Base-by-base conservation (phyloP, 1,140 invertebrate species). In the Dufourea novaeangliae region DNA sequence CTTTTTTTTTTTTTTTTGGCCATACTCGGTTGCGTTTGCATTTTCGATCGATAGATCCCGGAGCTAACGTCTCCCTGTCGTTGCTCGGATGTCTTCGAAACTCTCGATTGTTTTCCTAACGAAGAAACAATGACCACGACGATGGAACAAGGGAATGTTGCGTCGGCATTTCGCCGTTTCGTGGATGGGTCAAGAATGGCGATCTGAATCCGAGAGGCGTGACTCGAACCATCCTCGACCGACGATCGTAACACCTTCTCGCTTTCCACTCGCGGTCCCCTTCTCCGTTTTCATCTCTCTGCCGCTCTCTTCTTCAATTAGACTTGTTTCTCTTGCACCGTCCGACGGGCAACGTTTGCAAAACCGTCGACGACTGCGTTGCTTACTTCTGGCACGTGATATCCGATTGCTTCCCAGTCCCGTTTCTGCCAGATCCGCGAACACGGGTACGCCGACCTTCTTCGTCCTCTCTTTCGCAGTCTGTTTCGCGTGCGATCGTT, bases 351-450 rank as follows among this genome's bases (percentile, higher is more conserved):
- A 68, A 37, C 67, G 68, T 75, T 81, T 69, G 68, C 74, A 64
- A 80, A 70, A 85, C 39, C 70, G 59, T 20, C 83, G 81, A 82
- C 79, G 67, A 66, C 64, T 81, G 14, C 77, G 79, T 85, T 79
- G 79, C 82, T 85, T 82, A 76, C 82, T 69, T 76, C 82, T 84
- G n/a, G n/a, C n/a, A 81, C 62, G 17, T 62, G 66, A 85, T 85
- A 85, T 85, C 84, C 84, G 44, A 85, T 85, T 82, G 84, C 84
- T 84, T 85, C 79, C 71, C 84, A 85, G 84, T 79, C 66, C 11
- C 66, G 56, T 84, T 85, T 85, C 75, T 85, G 84, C 75, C 82
- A 79, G 79, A 82, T 79, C 29, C 70, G 84, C 84, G 67, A 59
- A 67, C 74, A 52, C 72, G 67, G n/a, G 84, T 85, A 57, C 84